Conservation (phyloP, 2,888 invertebrate genomes). For the Agrotis clavis region DNA sequence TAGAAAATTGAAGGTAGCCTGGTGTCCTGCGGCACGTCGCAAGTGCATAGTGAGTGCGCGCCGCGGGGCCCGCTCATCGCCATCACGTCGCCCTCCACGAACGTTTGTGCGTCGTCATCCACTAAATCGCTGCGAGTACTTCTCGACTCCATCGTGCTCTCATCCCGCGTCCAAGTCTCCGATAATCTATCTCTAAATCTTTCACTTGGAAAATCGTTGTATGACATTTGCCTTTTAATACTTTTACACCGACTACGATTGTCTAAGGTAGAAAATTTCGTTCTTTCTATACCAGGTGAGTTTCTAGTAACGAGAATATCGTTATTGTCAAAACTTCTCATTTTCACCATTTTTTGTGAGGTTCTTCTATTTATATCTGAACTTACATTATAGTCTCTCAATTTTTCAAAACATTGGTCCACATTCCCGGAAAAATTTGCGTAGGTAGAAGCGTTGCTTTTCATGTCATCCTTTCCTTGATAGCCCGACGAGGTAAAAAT, state of each 20-base stretch:
- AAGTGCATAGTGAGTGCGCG: constrained; percentile 84
- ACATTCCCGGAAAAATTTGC: constrained; percentile 89
- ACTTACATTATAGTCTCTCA: constrained; percentile 80
- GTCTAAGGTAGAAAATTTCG: constrained; percentile 88
- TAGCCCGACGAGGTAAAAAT: constrained; percentile 83
- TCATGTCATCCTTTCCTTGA: constrained; percentile 84
- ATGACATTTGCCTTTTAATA: constrained; percentile 89
- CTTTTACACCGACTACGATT: constrained; percentile 87
- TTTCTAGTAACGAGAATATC: constrained; percentile 80
- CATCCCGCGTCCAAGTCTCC: constrained; percentile 83
- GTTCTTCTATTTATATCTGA: constrained; percentile 75
- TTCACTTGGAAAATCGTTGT: constrained; percentile 88
- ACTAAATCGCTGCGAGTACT: constrained; percentile 81
- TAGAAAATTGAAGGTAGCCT: constrained; percentile 86
- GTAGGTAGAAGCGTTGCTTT: constrained; percentile 84
- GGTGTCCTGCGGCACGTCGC: constrained; percentile 78
- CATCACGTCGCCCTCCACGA: constrained; percentile 83
- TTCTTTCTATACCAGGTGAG: constrained; percentile 78
- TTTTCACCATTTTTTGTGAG: constrained; percentile 81
- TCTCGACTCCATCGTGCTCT: constrained; percentile 79
- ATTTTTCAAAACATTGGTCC: constrained; percentile 88
- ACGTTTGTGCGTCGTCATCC: constrained; percentile 83
- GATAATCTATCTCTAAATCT: constrained; percentile 82
- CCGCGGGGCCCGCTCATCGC: constrained; percentile 75
- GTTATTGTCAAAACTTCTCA: constrained; percentile 86